Conservation (phyloP, 2,888 invertebrate species). For the Tachina fera region DNA sequence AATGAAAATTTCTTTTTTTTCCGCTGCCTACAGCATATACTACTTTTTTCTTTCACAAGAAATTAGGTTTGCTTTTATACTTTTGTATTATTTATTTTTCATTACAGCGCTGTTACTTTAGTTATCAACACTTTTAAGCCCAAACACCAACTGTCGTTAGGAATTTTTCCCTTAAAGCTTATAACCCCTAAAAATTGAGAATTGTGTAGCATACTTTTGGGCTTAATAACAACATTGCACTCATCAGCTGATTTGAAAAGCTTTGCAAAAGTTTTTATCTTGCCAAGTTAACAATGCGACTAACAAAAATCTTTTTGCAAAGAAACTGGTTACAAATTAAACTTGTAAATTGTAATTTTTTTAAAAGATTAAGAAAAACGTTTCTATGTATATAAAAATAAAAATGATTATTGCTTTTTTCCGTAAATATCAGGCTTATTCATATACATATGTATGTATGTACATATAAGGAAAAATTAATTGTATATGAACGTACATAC, state of each 20-base stretch:
- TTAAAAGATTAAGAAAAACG: too few species aligned
- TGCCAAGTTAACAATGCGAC: not conserved
- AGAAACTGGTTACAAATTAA: too few species aligned
- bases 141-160: constrained; percentile 62
- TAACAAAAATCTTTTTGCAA: not conserved
- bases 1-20: constrained; percentile 4
- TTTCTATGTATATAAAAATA: too few species aligned
- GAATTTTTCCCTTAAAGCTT: constrained; percentile 61
- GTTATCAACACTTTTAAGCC: constrained; percentile 61
- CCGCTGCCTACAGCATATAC: constrained; percentile 19
- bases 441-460: not conserved
- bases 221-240: constrained; percentile 29
- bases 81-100: constrained; percentile 38
- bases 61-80: constrained; percentile 28
- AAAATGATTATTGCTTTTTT: too few species aligned
- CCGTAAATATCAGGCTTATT: too few species aligned
- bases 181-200: constrained; percentile 57
- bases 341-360: too few species aligned
- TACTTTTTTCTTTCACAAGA: constrained; percentile 22
- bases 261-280: constrained; percentile 36
- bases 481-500: not conserved
- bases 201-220: constrained; percentile 51
- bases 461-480: too few species aligned
- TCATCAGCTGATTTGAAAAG: constrained; percentile 62
- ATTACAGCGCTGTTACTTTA: constrained; percentile 43